Conservation (phyloP, 2,113 vertebrate genomes). For the Peromyscus californicus region DNA sequence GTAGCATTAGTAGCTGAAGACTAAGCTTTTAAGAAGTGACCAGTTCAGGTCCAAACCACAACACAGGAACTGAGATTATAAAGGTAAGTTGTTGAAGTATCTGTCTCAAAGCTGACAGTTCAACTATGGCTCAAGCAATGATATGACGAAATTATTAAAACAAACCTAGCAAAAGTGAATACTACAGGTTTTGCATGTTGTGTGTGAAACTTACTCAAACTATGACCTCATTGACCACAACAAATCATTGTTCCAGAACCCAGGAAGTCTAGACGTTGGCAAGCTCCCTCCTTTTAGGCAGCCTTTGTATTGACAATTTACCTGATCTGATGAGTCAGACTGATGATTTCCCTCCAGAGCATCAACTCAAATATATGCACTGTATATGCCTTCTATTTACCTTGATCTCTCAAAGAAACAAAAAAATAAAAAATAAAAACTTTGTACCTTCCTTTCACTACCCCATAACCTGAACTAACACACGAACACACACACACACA, state of each 20-base stretch:
- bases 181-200: background rate
- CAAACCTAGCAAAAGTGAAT: background rate
- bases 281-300: background rate
- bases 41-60: background rate
- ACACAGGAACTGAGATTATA: background rate
- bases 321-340: background rate
- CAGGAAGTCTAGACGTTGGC: background rate
- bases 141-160: background rate
- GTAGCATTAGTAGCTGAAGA: background rate
- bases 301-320: background rate
- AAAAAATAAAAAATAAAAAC: no score
- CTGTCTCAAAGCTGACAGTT: background rate
- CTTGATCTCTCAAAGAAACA: background rate
- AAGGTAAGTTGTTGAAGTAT: background rate
- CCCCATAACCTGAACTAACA: no score
- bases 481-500: background rate
- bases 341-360: background rate
- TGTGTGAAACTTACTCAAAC: slow-evolving; percentile 3
- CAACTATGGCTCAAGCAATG: background rate
- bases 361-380: background rate
- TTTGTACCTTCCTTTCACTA: background rate
- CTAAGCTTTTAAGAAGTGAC: background rate
- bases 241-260: background rate
- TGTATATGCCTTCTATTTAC: background rate
- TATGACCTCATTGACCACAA: background rate